Evolutionary conservation across 2,888 invertebrate genomes (phyloP).

Genomic region (Stenchaetothrips biformis): DNA sequence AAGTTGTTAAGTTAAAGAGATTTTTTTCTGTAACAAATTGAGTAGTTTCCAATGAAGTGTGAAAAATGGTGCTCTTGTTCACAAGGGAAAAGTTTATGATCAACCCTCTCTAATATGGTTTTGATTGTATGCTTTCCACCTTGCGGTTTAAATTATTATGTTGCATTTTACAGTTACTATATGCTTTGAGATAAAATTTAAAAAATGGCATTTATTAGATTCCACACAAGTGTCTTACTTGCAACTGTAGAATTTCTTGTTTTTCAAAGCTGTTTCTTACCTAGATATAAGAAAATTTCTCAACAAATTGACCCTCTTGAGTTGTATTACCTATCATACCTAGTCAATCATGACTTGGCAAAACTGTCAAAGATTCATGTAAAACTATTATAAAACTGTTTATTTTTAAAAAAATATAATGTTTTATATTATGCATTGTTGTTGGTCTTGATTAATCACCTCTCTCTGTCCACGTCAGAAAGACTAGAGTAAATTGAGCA

Average conservation of each 20-base stretch:
- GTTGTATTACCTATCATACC: slow-evolving; percentile 21
- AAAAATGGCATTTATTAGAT: slow-evolving; percentile 11
- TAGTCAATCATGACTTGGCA: slow-evolving; percentile 24
- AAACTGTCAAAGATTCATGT: slow-evolving; percentile 22
- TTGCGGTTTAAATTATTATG: background rate
- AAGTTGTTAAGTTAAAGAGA: no score
- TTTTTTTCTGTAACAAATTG: no score
- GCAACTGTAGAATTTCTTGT: background rate
- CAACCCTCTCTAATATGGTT: background rate
- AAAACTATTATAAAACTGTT: slow-evolving; percentile 22
- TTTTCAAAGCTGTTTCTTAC: background rate
- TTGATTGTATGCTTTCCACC: background rate
- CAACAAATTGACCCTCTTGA: slow-evolving; percentile 11
- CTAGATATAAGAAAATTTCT: background rate
- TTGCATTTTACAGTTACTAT: background rate
- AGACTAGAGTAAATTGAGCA: no score
- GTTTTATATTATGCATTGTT: background rate
- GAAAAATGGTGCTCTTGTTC: background rate
- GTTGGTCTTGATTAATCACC: no score
- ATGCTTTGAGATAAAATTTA: background rate
- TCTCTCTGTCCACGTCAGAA: no score
- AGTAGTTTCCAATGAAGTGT: no score
- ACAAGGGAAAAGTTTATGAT: background rate
- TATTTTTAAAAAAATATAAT: slow-evolving; percentile 24
- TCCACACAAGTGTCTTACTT: background rate